A percentile compares a stretch with the other conserved stretches of the same genome.
phyloP scores from a whole-genome alignment of 1,140 invertebrate species.

The Leptopilina clavipes region DNA sequence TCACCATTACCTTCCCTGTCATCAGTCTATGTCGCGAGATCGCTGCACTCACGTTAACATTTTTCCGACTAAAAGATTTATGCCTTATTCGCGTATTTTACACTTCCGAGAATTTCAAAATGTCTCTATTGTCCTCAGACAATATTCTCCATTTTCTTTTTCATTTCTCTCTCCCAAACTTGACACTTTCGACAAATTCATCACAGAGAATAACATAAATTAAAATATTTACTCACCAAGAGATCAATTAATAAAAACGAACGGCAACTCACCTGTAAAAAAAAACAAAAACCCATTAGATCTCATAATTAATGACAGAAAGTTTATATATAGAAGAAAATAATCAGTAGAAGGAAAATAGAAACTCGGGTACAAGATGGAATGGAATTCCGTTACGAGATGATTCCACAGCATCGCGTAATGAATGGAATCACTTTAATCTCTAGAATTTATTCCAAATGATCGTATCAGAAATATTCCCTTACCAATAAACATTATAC shows the following conservation, averaged over 20 bases:
- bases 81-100: constrained; percentile 25
- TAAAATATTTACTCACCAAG: neutral
- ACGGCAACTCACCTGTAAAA: neutral
- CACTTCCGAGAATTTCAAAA: neutral
- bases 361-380: constrained; percentile 9
- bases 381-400: constrained; percentile 15
- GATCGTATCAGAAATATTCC: constrained; percentile 12
- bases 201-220: no score
- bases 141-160: neutral
- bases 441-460: constrained; percentile 15
- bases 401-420: neutral
- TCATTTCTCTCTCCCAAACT: neutral
- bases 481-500: neutral
- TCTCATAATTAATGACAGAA: neutral
- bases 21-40: constrained; percentile 22
- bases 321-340: neutral
- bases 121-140: neutral
- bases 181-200: neutral
- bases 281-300: neutral
- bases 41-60: constrained; percentile 30
- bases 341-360: neutral
- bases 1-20: constrained; percentile 26
- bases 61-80: constrained; percentile 13
- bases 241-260: neutral
- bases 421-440: constrained; percentile 31